Base-by-base conservation (phyloP, 2,888 invertebrate genomes). In the Drosophila pseudotakahashii region DNA sequence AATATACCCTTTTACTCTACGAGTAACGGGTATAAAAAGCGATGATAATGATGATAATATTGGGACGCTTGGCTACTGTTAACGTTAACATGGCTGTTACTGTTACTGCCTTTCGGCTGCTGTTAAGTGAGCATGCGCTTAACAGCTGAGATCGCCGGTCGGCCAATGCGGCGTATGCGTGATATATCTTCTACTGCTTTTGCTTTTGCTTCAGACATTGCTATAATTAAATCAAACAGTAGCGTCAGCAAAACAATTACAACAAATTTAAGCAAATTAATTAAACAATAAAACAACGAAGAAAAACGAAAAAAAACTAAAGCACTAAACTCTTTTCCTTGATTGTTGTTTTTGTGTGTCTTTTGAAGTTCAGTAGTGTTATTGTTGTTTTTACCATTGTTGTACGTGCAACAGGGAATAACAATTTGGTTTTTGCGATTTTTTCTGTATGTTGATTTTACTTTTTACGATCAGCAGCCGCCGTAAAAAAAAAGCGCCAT, bases 221-320 rank as follows among this genome's bases (percentile, higher is more conserved):
- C 66, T 66, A 72, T 75, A 79, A 79, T 75, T 73, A 62, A 77
- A 75, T 63, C 63, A 61, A 69, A 55, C 37, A 48, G 52, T 66
- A 53, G 55, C 30, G 60, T 42, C 39, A 34, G 37, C 54, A 19
- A 55, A 69, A 52, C 66, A 78, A 68, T 80, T 78, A 77, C 68
- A 80, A 81, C 64, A 80, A 79, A 72, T 66, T 70, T 45, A 50
- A 36, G 51, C 68, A 76, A 78, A 81, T 75, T 60, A 77, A 71
- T 60, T 42, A 30, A 39, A 39, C 34, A 61, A 41, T 30, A 34
- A 14, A 34, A 39, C 11, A 57, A 32, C 6, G n/a, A 26, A 34
- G 32, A 34, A 11, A 34, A 34, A 34, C 9, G 23, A 30, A 26
- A 6, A 13, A 53, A 54, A 32, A 19, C 19, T 19, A 19, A 37